Conservation (phyloP, 2,888 invertebrate species). For the Meloe dianella region DNA sequence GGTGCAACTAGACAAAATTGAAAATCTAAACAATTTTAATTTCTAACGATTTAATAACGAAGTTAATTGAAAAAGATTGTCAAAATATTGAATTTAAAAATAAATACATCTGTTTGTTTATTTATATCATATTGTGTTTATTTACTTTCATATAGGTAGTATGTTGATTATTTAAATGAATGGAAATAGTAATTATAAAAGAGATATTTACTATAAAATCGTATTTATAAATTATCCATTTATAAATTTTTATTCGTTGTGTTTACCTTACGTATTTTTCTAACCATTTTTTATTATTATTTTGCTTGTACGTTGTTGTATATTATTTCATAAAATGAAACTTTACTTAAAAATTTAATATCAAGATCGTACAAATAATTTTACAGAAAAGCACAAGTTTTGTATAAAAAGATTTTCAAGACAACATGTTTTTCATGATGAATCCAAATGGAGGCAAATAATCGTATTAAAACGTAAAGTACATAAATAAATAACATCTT, state of each 20-base stretch:
- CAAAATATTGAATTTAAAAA: not conserved
- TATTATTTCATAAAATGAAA: not conserved
- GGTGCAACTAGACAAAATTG: not conserved
- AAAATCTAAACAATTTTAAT: too few relatives aligned
- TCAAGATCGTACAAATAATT: not conserved
- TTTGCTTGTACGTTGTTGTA: not conserved
- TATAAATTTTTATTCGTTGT: not conserved
- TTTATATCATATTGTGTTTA: not conserved
- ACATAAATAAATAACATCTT: constrained; percentile 21
- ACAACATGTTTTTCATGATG: constrained; percentile 31
- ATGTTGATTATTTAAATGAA: not conserved
- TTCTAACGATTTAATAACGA: too few relatives aligned
- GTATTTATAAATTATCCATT: not conserved
- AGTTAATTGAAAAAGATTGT: too few relatives aligned
- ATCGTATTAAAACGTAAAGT: constrained; percentile 30
- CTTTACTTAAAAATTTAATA: not conserved
- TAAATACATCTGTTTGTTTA: not conserved
- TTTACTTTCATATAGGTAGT: not conserved
- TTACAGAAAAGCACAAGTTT: not conserved
- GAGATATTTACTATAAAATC: not conserved
- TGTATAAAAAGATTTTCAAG: constrained; percentile 3
- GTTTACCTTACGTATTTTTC: too few relatives aligned
- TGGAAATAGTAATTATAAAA: not conserved
- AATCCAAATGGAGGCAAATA: constrained; percentile 28
- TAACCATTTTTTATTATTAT: not conserved